Evolutionary conservation across 2,888 invertebrate species (phyloP).

Genomic region (Norana najaformis): DNA sequence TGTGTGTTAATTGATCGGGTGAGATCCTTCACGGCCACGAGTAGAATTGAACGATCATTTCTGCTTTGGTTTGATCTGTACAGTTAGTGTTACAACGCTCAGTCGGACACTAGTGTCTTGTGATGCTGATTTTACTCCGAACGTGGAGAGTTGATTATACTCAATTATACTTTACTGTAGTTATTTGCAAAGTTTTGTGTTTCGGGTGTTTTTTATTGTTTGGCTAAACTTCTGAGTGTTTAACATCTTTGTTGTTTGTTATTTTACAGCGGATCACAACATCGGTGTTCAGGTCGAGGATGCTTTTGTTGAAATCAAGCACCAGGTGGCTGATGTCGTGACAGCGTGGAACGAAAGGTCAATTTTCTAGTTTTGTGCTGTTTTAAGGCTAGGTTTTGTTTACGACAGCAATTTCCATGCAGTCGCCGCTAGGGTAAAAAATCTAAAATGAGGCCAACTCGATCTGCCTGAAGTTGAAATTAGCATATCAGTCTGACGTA

Average conservation of each 20-base stretch:
- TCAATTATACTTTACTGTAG: background rate
- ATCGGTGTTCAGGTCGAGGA: constrained; percentile 34
- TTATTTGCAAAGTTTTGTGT: background rate
- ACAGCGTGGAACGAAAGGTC: constrained; percentile 38
- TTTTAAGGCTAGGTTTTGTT: background rate
- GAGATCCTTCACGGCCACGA: no score
- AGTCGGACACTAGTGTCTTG: no score
- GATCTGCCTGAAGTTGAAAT: background rate
- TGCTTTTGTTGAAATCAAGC: constrained; percentile 32
- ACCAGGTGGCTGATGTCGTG: constrained; percentile 30
- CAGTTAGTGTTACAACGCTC: no score
- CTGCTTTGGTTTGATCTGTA: no score
- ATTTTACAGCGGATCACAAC: constrained; percentile 6
- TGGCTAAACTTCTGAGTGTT: background rate
- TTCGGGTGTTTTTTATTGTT: background rate
- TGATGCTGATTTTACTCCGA: no score
- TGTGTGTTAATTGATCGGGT: no score
- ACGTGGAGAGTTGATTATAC: no score
- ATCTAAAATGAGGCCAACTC: background rate
- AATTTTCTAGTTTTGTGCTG: background rate
- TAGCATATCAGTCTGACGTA: no score
- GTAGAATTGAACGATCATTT: no score
- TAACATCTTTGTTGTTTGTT: background rate
- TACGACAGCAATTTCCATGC: background rate
- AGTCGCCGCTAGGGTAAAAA: background rate